Evolutionary conservation across 1,140 invertebrate species (phyloP).

Genomic region (Antheraea pernyi): DNA sequence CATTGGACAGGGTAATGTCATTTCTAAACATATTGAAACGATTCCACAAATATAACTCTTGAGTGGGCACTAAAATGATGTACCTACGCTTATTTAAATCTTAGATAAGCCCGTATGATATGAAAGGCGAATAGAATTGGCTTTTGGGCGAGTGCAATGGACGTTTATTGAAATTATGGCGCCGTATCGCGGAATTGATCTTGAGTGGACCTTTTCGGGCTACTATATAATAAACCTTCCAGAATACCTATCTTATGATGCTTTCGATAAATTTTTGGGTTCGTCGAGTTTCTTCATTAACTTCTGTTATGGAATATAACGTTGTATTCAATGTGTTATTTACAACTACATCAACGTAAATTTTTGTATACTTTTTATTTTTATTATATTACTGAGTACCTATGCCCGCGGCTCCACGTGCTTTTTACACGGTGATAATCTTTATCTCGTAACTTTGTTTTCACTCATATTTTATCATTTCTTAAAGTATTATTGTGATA

Average conservation of each 20-base stretch:
- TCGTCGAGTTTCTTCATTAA: background rate
- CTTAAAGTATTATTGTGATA: too few species aligned
- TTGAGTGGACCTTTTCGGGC: constrained; percentile 30
- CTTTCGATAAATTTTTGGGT: background rate
- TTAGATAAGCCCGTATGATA: constrained; percentile 6
- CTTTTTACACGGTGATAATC: too few species aligned
- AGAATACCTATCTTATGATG: background rate
- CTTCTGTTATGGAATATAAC: background rate
- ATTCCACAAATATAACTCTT: background rate
- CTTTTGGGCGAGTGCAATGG: constrained; percentile 37
- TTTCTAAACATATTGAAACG: background rate
- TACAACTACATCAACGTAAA: background rate
- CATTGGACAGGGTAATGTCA: too few species aligned
- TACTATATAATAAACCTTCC: constrained; percentile 28
- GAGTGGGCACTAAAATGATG: background rate
- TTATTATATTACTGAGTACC: too few species aligned
- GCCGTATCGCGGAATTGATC: constrained; percentile 46
- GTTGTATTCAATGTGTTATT: background rate
- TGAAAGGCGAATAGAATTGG: constrained; percentile 24
- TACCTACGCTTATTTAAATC: constrained; percentile 2
- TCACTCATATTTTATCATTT: too few species aligned
- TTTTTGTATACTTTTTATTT: too few species aligned
- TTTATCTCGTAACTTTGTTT: too few species aligned
- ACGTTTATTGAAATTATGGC: constrained; percentile 60
- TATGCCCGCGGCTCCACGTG: too few species aligned